phyloP scores from a whole-genome alignment of 2,888 invertebrate genomes.

The Nycteola revayana region DNA sequence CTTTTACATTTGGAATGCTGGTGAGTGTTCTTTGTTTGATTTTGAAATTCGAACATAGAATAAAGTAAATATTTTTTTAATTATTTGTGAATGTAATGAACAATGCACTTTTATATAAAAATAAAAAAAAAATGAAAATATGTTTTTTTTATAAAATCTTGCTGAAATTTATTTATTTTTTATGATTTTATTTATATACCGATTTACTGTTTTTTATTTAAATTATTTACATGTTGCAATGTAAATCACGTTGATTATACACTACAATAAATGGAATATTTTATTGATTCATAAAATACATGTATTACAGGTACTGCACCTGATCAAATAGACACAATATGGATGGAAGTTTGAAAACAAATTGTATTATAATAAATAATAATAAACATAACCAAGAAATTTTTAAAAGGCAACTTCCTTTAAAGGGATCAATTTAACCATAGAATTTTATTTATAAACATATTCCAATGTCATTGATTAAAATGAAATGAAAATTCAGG shows the following conservation, averaged over 20 bases:
- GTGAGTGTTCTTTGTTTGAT: conserved; percentile 71
- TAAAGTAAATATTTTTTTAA: conserved; percentile 9
- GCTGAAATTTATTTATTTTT: too few relatives aligned
- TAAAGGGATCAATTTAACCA: conserved; percentile 70
- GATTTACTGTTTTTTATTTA: too few relatives aligned
- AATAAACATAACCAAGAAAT: conserved; percentile 29
- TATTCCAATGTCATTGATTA: conserved; percentile 25
- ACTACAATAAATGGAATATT: too few relatives aligned
- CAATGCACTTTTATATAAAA: too few relatives aligned
- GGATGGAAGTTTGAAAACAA: conserved; percentile 25
- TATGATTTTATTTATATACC: too few relatives aligned
- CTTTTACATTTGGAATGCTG: conserved; percentile 45
- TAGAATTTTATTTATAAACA: conserved; percentile 53
- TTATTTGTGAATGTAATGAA: too few relatives aligned
- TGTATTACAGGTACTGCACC: conserved; percentile 25
- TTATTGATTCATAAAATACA: too few relatives aligned
- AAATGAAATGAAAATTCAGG: conserved; percentile 22
- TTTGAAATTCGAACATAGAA: conserved; percentile 13
- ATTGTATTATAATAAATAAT: conserved; percentile 29
- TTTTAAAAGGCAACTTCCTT: conserved; percentile 49
- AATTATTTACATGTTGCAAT: too few relatives aligned
- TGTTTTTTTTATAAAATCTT: too few relatives aligned
- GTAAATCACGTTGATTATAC: too few relatives aligned
- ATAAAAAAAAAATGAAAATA: too few relatives aligned
- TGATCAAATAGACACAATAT: conserved; percentile 29